Conservation (phyloP, 1,140 invertebrate species). For the Mycetomoellerius zeteki region DNA sequence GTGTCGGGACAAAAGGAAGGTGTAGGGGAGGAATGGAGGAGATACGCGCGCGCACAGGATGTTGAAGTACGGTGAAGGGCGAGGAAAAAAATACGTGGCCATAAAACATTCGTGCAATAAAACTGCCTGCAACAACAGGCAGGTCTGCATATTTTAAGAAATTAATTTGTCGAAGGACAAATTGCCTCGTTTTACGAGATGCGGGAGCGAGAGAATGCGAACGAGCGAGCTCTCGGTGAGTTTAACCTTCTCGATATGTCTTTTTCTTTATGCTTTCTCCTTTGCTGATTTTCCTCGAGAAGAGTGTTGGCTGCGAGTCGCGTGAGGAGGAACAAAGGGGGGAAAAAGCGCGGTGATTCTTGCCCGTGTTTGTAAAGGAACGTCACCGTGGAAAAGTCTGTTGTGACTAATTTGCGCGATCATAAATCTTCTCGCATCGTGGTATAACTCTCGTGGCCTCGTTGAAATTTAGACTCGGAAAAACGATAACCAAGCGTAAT, state of each 20-base stretch:
- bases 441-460: slow-evolving; percentile 21
- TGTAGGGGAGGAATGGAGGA: background rate
- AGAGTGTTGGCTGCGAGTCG: slow-evolving; percentile 24
- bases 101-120: slow-evolving; percentile 79
- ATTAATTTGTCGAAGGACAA: slow-evolving; percentile 84
- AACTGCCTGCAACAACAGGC: slow-evolving; percentile 73
- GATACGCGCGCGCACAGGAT: slow-evolving; percentile 6
- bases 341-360: slow-evolving; percentile 21
- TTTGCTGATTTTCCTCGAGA: background rate
- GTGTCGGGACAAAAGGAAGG: slow-evolving; percentile 42
- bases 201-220: slow-evolving; percentile 23
- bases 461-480: slow-evolving; percentile 47
- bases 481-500: slow-evolving; percentile 67
- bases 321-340: slow-evolving; percentile 12
- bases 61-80: slow-evolving; percentile 54
- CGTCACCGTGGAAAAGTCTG: slow-evolving; percentile 65
- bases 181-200: slow-evolving; percentile 74
- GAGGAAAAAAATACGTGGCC: slow-evolving; percentile 69
- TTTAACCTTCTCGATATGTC: slow-evolving; percentile 62
- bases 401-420: slow-evolving; percentile 79
- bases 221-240: background rate
- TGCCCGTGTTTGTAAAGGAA: slow-evolving; percentile 26
- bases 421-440: slow-evolving; percentile 74
- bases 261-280: slow-evolving; percentile 24
- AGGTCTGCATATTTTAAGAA: slow-evolving; percentile 79